Evolutionary conservation across 2,113 vertebrate species (phyloP), one percentile per base, ranked within the genome.

Genomic region (Xenopus borealis): DNA sequence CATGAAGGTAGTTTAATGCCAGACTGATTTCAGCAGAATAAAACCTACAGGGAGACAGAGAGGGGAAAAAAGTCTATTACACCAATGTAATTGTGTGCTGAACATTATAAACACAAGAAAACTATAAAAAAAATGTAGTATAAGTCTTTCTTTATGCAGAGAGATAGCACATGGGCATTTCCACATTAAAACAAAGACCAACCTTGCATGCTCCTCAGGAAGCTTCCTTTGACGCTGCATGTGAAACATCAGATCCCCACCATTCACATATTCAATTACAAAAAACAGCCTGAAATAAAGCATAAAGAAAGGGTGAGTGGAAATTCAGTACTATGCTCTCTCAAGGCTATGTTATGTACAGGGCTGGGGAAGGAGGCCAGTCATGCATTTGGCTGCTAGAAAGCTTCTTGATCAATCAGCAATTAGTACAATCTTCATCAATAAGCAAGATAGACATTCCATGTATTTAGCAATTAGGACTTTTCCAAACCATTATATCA

Each of bases 171-270:
- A 40, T 4, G 33, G 33, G 33, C 33, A 7, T 40, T 40, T 40
- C 7, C 33, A 40, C 8, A 40, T 40, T 9, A 40, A 7, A 40
- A 40, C 33, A 40, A 40, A 40, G 33, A 40, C 33, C 3, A 71
- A 97, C 97, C 97, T 96, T 81, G 97, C 95, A 64, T 99, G 97
- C 70, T 99, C 97, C 85, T 99, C 97, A 33, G 97, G 97, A 85
- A 99, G 94, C 80, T 99, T 99, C 81, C 97, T 92, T 87, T 99
- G 97, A 62, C 97, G 90, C 84, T 99, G 97, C 97, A 99, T 99
- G 75, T 99, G 97, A 88, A 99, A 99, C 97, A 99, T 99, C 18
- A 99, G 89, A 82, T 99, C 97, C 55, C 97, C 97, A 78, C 97
- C 97, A 63, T 99, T 99, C 72, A 99, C 97, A 40, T 99, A 99